Base-by-base conservation (phyloP, 2,113 vertebrate genomes). In the Pluvianellus socialis region DNA sequence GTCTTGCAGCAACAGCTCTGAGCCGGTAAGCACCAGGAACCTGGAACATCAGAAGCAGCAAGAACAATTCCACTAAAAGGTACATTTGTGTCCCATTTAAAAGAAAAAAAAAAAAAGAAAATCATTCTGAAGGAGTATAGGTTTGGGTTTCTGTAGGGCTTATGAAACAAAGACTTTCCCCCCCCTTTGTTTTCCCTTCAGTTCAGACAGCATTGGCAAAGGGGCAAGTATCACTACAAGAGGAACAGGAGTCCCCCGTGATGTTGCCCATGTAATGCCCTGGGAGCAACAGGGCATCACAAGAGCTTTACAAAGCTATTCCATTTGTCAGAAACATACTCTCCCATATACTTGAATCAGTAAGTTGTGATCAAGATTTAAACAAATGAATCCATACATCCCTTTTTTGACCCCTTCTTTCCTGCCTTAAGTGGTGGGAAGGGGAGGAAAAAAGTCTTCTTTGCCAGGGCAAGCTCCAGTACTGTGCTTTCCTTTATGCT, bases 321-420 rank as follows among this genome's bases (percentile, higher is more conserved):
- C 62, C 16, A 11, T 14, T 47, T 56, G 12, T 35, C 58, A 94
- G 18, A 65, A 87, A 56, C 7, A 24, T 3, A 30, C 16, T 45
- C 32, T 53, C n/a, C 44, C 4, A 1, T 9, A 20, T 2, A 45
- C 9, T 14, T 17, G 7, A 63, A 56, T 42, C 38, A 53, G 0
- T 7, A 71, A 85, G 4, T 2, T 63, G 17, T 7, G 5, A 79
- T 35, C 10, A 32, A 84, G 12, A 74, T 42, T 71, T 14, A 88
- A 82, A 42, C 5, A 40, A 76, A 40, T 65, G 15, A 75, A 79
- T 21, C 24, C 6, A 61, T 59, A 81, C 16, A 42, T 3, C 8
- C 20, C 12, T 62, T 71, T 6, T 49, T 32, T 33, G 26, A 84
- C 10, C 18, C 65, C 38, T 80, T 30, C 72, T 50, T 26, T 87